Base-by-base conservation (phyloP, 2,888 invertebrate species). In the Ophion ventricosus region DNA sequence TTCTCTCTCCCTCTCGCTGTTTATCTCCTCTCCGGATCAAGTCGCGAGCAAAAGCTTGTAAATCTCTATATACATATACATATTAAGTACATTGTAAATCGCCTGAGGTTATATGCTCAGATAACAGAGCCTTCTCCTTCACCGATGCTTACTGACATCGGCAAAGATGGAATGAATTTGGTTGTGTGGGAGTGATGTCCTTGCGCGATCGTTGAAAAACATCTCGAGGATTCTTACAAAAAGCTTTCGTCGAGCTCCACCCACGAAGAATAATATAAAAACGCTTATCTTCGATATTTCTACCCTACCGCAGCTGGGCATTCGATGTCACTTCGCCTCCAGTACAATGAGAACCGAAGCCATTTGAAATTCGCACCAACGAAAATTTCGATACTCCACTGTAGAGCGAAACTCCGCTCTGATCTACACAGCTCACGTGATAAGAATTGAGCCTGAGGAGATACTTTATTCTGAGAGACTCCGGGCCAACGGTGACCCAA, bases 181-280 rank as follows among this genome's bases (percentile, higher is more conserved):
- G 25, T 76, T 35, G 35, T 7, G 40, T 67, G 67, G 57, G 43
- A 57, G 66, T 10, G n/a, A n/a, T 54, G 54, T 17, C 35, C 35
- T 35, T 35, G n/a, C 43, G 11, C 72, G 54, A 67, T 26, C 72
- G 72, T 5, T 23, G 14, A 49, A 35, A 56, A 77, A 63, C 61
- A 61, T 75, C 25, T 61, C 56, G 29, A 67, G 76, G 73, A 76
- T 73, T 80, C 35, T 83, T 61, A 61, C 73, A 77, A 63, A 74
- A 80, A 83, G 72, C 83, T 80, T 56, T 80, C 76, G 64, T 64
- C 8, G 7, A 26, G 29, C 57, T 49, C 10, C 26, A 4, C 20
- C 57, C 43, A 1, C 57, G 7, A 26, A 61, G 56, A 67, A 63
- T 57, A 26, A 40, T 40, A 35, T n/a, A 59, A 35, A 56, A 61